Conservation (phyloP, 1,140 invertebrate genomes). For the Berghia stephanieae region DNA sequence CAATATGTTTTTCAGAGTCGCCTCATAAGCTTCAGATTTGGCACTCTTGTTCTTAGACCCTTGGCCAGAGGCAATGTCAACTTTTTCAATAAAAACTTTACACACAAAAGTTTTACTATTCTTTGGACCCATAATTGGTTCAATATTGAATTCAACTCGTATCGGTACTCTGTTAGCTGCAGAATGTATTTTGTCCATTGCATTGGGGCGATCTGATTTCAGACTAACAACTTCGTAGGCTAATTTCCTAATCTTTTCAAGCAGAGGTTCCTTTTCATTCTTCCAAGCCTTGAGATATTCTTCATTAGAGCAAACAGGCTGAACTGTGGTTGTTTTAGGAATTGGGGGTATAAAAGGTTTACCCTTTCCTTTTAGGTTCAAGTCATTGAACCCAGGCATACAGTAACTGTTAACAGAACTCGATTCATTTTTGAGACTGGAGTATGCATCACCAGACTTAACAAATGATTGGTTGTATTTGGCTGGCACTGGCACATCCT, state of each 20-base stretch:
- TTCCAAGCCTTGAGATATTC: conserved; percentile 13
- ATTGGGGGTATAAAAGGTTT: background rate
- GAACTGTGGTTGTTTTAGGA: background rate
- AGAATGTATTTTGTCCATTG: conserved; percentile 34
- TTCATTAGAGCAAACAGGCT: background rate
- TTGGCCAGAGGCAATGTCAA: conserved; percentile 38
- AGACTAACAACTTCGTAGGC: conserved; percentile 31
- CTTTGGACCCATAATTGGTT: conserved; percentile 21
- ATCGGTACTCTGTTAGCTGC: conserved; percentile 31
- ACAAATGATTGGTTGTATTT: background rate
- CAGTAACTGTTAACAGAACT: too few species aligned
- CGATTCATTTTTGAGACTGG: too few species aligned
- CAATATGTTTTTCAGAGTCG: conserved; percentile 43
- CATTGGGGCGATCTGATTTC: conserved; percentile 33
- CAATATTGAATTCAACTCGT: conserved; percentile 1
- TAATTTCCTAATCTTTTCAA: conserved; percentile 29
- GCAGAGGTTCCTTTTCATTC: conserved; percentile 2
- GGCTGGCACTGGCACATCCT: background rate
- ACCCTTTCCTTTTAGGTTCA: too few species aligned
- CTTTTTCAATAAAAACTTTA: conserved; percentile 40
- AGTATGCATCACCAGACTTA: too few species aligned
- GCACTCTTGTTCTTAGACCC: conserved; percentile 46
- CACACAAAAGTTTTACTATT: conserved; percentile 40
- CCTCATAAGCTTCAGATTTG: conserved; percentile 51
- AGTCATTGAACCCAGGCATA: too few species aligned